Percentiles rank a stretch among this genome's conserved stretches.
Conservation (phyloP, 2,888 invertebrate species). For the Eledone cirrhosa region DNA sequence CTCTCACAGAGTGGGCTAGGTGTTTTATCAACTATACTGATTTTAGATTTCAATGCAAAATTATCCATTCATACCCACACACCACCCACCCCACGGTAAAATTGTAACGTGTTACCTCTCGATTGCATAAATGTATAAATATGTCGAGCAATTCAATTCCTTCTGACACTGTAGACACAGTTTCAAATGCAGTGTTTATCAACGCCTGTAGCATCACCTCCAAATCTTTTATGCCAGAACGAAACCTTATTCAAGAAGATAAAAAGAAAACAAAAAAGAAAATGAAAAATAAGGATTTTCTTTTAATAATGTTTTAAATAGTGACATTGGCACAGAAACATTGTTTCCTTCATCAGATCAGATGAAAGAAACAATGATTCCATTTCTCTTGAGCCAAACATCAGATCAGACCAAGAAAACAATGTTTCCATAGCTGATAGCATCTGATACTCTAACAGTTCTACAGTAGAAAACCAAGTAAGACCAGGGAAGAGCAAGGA, state of each 20-base stretch:
- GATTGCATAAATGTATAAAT: conserved; percentile 80
- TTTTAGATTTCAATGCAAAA: no score
- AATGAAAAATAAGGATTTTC: no score
- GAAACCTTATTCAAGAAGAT: conserved; percentile 65
- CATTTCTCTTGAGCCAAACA: no score
- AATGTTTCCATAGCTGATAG: background rate
- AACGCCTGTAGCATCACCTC: conserved; percentile 85
- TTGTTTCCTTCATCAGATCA: background rate
- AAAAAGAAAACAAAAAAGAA: background rate
- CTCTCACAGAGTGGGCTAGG: no score
- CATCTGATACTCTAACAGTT: no score
- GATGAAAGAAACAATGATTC: background rate
- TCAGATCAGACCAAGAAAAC: background rate
- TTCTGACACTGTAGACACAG: conserved; percentile 82
- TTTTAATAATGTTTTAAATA: no score
- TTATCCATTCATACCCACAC: no score
- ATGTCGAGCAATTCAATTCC: conserved; percentile 81
- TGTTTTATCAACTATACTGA: no score
- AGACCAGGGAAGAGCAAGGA: no score
- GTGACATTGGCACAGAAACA: no score
- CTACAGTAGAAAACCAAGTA: no score
- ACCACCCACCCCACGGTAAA: no score
- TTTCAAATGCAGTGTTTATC: conserved; percentile 80
- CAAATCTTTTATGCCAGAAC: conserved; percentile 70
- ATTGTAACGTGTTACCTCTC: conserved; percentile 70